Conservation (phyloP, 2,888 invertebrate genomes). For the Cinara cedri region DNA sequence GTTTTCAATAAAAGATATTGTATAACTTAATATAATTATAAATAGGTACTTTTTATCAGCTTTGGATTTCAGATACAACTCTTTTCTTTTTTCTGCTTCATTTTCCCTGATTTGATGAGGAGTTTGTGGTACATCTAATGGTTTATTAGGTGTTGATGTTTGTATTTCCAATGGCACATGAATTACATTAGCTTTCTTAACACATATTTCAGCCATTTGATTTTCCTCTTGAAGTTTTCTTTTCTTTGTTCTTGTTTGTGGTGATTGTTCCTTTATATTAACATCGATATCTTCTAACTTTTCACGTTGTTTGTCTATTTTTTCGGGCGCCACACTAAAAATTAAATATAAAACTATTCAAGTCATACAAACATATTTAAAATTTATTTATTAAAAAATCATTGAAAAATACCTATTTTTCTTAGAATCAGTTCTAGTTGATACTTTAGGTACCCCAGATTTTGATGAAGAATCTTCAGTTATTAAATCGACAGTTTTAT, state of each 20-base stretch:
- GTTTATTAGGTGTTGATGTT: slow-evolving; percentile 18
- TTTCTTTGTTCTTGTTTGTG: slow-evolving; percentile 48
- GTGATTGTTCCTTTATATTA: slow-evolving; percentile 2
- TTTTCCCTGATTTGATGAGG: slow-evolving; percentile 32
- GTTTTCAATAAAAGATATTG: not conserved
- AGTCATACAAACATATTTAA: not conserved
- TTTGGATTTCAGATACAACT: slow-evolving; percentile 25
- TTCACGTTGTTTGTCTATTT: slow-evolving; percentile 10
- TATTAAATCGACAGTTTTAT: not conserved
- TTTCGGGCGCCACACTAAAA: not conserved
- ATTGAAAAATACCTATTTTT: slow-evolving; percentile 18
- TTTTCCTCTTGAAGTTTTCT: slow-evolving; percentile 43
- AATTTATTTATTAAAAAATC: too few species aligned
- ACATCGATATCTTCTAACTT: slow-evolving; percentile 44
- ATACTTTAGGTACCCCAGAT: not conserved
- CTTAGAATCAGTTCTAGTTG: not conserved
- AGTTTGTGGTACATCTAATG: not conserved
- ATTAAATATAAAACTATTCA: not conserved
- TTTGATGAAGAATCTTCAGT: not conserved
- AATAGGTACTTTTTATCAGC: slow-evolving; percentile 48
- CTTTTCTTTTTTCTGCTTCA: slow-evolving; percentile 48
- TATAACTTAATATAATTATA: not conserved
- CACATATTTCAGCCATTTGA: not conserved
- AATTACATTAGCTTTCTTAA: slow-evolving; percentile 34
- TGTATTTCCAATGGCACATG: slow-evolving; percentile 33